A percentile compares a stretch with the other conserved stretches of the same genome.
These are phyloP conservation scores for Lapara coniferarum DNA, from an alignment of 2,888 invertebrate species.

Conservation along the genomic window DNA sequence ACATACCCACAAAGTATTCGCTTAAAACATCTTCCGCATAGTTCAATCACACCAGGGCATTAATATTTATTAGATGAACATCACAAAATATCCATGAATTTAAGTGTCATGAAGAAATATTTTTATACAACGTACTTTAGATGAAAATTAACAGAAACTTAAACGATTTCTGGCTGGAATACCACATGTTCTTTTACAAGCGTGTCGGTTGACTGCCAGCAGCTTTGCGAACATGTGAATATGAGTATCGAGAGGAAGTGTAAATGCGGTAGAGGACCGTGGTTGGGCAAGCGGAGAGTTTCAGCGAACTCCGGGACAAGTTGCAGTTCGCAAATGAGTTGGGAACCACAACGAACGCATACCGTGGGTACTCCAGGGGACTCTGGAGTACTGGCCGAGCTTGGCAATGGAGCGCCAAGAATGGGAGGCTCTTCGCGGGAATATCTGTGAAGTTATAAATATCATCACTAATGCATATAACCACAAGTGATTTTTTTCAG, in stretches of 20 bases:
- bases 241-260: slow-evolving; percentile 95
- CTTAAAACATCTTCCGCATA: too few relatives aligned
- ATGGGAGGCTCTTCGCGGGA: slow-evolving; percentile 88
- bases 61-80: too few relatives aligned
- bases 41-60: too few relatives aligned
- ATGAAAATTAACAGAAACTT: slow-evolving; percentile 32
- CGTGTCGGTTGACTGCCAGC: slow-evolving; percentile 89
- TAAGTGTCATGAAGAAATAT: too few relatives aligned
- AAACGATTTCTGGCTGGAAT: slow-evolving; percentile 88
- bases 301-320: slow-evolving; percentile 91
- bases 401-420: slow-evolving; percentile 86
- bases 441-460: slow-evolving; percentile 83
- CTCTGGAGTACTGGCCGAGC: slow-evolving; percentile 63
- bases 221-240: slow-evolving; percentile 92
- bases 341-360: slow-evolving; percentile 88
- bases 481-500: too few relatives aligned
- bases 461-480: not conserved
- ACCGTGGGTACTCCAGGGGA: slow-evolving; percentile 67
- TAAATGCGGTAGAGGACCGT: slow-evolving; percentile 79
- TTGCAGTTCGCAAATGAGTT: slow-evolving; percentile 91
- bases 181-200: slow-evolving; percentile 88
- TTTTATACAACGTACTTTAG: not conserved
- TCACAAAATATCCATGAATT: too few relatives aligned
- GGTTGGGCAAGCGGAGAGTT: slow-evolving; percentile 84
- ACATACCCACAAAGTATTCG: too few relatives aligned